Conservation (phyloP, 2,888 invertebrate genomes). For the Mayetiola destructor region DNA sequence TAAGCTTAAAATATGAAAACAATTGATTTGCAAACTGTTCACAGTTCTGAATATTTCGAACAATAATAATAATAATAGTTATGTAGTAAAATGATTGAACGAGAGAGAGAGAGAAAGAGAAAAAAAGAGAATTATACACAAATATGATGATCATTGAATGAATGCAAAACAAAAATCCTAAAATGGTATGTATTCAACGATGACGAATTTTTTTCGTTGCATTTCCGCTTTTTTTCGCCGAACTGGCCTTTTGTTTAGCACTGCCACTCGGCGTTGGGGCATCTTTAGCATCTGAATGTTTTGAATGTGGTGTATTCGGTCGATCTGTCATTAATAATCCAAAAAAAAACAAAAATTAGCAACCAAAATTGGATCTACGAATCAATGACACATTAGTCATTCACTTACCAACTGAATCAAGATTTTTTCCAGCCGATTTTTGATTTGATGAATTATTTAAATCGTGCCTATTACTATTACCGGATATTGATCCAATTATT, state of each 20-base stretch:
- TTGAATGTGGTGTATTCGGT: conserved; percentile 26
- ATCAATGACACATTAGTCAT: not conserved
- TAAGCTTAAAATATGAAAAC: no score
- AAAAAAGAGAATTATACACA: not conserved
- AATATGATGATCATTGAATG: not conserved
- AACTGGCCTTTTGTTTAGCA: conserved; percentile 42
- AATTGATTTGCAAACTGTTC: no score
- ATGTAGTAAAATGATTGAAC: no score
- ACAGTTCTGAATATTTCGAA: no score
- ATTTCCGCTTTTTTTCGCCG: conserved; percentile 47
- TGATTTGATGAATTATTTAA: conserved; percentile 1
- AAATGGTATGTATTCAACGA: no score
- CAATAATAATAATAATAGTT: no score
- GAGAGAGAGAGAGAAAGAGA: no score
- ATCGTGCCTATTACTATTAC: conserved; percentile 25
- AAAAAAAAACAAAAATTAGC: not conserved
- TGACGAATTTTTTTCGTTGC: conserved; percentile 71
- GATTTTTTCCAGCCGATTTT: conserved; percentile 8
- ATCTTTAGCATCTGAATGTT: conserved; percentile 25
- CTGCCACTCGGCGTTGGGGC: conserved; percentile 26
- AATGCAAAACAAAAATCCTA: no score
- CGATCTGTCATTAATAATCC: conserved; percentile 15
- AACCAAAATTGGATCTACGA: not conserved
- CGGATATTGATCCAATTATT: conserved; percentile 28
- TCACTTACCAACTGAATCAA: not conserved